Conservation (phyloP, 2,113 vertebrate genomes). For the Cololabis saira region DNA sequence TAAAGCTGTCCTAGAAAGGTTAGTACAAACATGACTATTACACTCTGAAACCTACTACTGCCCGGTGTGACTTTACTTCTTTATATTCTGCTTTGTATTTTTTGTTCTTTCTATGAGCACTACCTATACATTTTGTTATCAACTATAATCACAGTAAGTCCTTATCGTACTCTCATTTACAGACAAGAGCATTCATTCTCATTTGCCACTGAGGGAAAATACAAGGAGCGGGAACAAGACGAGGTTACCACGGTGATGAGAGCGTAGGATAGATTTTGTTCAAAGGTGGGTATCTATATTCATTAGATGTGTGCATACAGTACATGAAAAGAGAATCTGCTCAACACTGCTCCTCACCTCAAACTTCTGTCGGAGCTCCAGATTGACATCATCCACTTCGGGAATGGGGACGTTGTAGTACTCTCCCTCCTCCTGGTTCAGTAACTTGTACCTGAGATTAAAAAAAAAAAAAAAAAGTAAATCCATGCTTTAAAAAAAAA, state of each 20-base stretch:
- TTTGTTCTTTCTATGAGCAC: no score
- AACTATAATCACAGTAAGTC: no score
- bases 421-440: conserved; percentile 96
- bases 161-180: not conserved
- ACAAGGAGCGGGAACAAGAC: conserved; percentile 17
- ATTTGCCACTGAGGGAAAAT: conserved; percentile 37
- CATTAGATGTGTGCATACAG: not conserved
- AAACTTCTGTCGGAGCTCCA: conserved; percentile 94
- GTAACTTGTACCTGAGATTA: conserved; percentile 89
- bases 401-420: conserved; percentile 98
- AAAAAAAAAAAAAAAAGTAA: not conserved
- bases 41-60: no score
- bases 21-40: no score
- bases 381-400: conserved; percentile 89
- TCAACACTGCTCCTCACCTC: conserved; percentile 85
- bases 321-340: not conserved
- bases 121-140: no score
- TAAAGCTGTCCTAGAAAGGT: no score
- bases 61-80: no score
- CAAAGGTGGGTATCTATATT: not conserved
- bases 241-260: conserved; percentile 58
- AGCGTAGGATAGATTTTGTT: conserved; percentile 15
- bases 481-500: no score
- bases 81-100: no score
- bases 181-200: not conserved